Base-by-base conservation (phyloP, 2,888 invertebrate genomes). In the Eilema depressum region DNA sequence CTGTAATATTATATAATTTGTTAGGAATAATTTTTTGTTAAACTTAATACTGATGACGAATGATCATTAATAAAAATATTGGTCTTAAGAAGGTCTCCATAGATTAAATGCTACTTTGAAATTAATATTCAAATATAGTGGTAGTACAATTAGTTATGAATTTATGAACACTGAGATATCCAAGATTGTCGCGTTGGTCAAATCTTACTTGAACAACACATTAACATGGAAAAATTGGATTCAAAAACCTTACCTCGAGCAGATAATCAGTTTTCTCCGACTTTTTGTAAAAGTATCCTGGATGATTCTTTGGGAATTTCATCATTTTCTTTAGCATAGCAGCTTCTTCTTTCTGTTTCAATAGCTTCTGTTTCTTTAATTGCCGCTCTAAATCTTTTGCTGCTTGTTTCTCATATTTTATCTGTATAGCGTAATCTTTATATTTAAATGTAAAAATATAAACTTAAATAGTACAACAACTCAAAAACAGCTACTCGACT, bases 261-360 rank as follows among this genome's bases (percentile, higher is more conserved):
- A 93, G 80, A 25, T 80, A 62, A 17, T 81, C 66, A 25, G 85
- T 87, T 74, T 83, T 88, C 60, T 87, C 89, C 0, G 93, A 93
- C 62, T 78, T 62, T 11, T 92, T 93, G 64, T 88, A 94, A 3
- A 77, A 4, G 69, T 88, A 94, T 5, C 94, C 94, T 1, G 93
- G 93, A 76, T 93, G 93, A 79, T 86, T 77, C 0, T 77, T 87
- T 26, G 93, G 93, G 68, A 92, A 91, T 77, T 91, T 93, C 91
- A 91, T 90, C 65, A 92, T 86, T 74, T 93, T 94, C 69, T 81
- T 86, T n/a, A 88, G 65, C 8, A 91, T 66, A 2, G 79, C 75
- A 37, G 85, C 86, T 75, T 93, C 87, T 53, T 78, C 53, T 65
- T 87, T 92, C 62, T 85, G 77, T 65, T 87, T 88, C 70, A 79